A percentile compares a stretch with the other conserved stretches of the same genome.
Conservation (phyloP, 2,888 invertebrate genomes). For the Apotomis turbidana region DNA sequence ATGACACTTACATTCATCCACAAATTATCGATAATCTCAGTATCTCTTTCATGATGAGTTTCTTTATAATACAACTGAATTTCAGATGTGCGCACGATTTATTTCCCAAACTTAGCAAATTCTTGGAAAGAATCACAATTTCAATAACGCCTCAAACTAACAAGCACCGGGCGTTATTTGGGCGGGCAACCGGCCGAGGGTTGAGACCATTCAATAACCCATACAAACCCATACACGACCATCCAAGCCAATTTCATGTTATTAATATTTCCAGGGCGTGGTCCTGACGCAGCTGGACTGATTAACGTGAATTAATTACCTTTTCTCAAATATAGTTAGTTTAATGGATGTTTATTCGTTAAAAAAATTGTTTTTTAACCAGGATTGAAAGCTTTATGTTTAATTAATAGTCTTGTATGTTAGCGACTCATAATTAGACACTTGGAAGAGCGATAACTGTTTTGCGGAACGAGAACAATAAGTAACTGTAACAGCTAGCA, state of each 20-base stretch:
- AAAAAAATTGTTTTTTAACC: neutral
- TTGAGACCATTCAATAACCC: constrained; percentile 54
- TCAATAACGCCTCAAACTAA: constrained; percentile 25
- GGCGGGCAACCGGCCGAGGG: constrained; percentile 51
- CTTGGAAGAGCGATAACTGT: constrained; percentile 20
- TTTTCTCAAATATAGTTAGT: constrained; percentile 33
- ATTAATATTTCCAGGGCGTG: constrained; percentile 62
- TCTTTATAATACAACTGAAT: neutral
- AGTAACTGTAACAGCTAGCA: constrained; percentile 22
- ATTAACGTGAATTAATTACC: constrained; percentile 48
- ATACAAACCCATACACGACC: constrained; percentile 45
- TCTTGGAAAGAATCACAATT: constrained; percentile 30
- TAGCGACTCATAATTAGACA: constrained; percentile 30
- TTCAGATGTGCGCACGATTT: neutral
- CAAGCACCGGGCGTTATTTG: constrained; percentile 53
- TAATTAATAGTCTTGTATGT: constrained; percentile 16
- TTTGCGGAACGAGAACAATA: constrained; percentile 23
- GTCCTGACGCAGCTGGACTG: constrained; percentile 57
- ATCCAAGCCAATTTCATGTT: constrained; percentile 58
- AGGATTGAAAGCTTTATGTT: constrained; percentile 4
- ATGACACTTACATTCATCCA: no score
- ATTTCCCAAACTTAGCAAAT: constrained; percentile 17
- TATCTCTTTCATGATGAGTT: no score
- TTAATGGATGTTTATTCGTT: constrained; percentile 22
- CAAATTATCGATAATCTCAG: no score